Conservation (phyloP, 1,140 invertebrate genomes). For the Dinoponera quadriceps region DNA sequence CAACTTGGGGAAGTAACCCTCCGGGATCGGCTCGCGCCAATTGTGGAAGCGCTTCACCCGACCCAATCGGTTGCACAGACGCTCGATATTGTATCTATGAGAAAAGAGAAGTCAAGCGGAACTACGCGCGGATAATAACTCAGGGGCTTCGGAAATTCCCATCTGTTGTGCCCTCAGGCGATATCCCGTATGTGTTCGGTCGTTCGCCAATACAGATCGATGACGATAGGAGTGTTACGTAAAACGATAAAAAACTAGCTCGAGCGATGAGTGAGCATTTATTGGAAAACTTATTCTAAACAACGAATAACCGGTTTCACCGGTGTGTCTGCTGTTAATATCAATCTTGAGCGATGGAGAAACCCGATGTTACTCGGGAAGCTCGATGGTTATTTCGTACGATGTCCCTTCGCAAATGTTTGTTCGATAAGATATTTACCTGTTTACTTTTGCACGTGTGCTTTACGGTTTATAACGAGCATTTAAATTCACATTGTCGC, state of each 20-base stretch:
- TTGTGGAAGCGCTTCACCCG: conserved; percentile 87
- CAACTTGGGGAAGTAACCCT: conserved; percentile 91
- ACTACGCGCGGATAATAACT: conserved; percentile 35
- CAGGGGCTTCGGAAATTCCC: conserved; percentile 24
- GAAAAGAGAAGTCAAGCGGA: conserved; percentile 17
- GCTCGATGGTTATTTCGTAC: no score
- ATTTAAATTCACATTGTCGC: background rate
- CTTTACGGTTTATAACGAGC: background rate
- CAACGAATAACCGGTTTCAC: no score
- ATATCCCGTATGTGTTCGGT: background rate
- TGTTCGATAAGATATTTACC: no score
- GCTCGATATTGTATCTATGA: conserved; percentile 90
- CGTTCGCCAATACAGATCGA: background rate
- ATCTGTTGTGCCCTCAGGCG: background rate
- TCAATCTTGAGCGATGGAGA: no score
- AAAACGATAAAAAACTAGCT: background rate
- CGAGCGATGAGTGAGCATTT: background rate
- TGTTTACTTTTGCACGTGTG: no score
- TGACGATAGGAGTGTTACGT: background rate
- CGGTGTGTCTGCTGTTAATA: no score
- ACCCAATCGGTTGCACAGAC: conserved; percentile 88
- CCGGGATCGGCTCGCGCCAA: conserved; percentile 87
- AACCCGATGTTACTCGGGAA: no score
- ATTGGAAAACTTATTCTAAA: background rate
- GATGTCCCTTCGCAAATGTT: no score